Evolutionary conservation across 2,888 invertebrate species (phyloP).

Genomic region (Synergus gifuensis): DNA sequence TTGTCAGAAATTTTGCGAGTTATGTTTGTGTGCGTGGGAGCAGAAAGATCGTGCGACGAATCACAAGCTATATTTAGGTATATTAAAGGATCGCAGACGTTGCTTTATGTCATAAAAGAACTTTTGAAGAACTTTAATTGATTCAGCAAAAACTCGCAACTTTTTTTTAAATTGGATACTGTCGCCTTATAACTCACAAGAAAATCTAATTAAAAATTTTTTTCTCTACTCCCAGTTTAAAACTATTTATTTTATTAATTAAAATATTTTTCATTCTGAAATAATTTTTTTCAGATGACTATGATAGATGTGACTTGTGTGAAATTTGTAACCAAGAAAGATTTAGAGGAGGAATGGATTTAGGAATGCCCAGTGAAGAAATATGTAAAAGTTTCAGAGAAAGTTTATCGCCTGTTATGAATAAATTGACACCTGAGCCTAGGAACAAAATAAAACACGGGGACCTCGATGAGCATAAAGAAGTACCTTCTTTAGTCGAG

Average conservation of each 20-base stretch:
- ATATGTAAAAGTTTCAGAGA: neutral
- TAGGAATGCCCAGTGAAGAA: neutral
- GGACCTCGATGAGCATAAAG: neutral
- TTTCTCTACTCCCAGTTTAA: too few species aligned
- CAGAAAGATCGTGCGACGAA: neutral
- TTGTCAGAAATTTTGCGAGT: slow-evolving; percentile 28
- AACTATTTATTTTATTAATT: too few species aligned
- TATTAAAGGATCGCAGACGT: neutral
- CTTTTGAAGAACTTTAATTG: neutral
- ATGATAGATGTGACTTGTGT: neutral
- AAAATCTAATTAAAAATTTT: too few species aligned
- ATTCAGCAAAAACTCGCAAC: neutral
- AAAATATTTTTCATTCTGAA: neutral
- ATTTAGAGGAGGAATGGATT: slow-evolving; percentile 32
- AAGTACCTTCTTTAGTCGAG: neutral
- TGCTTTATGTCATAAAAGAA: neutral
- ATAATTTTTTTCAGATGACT: neutral
- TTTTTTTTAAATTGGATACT: neutral
- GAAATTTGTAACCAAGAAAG: slow-evolving; percentile 20
- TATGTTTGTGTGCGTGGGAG: slow-evolving; percentile 18
- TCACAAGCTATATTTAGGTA: slow-evolving; percentile 14
- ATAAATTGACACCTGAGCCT: neutral
- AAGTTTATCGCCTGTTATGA: slow-evolving; percentile 20
- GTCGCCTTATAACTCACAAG: neutral
- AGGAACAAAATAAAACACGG: neutral